Base-by-base conservation (phyloP, 2,797 vertebrate genomes). In the Scleropages formosus region DNA sequence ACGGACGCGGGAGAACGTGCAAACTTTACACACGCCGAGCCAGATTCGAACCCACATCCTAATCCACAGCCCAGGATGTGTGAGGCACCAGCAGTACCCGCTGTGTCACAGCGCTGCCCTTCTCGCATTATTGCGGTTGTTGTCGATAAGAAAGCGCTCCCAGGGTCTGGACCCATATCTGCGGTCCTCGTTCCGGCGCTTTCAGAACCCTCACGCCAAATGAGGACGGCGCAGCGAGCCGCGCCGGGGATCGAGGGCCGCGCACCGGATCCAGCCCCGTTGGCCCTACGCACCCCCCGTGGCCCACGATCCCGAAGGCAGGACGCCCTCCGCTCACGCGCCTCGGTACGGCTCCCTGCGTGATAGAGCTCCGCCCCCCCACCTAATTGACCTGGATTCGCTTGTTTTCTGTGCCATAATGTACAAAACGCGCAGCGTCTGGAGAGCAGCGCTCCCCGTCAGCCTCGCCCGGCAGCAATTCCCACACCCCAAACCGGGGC, bases 331-430 rank as follows among this genome's bases (percentile, higher is more conserved):
- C 82, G 74, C 87, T 87, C 89, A 87, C 81, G 49, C 60, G 72
- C 11, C 10, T n/a, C 0, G 26, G 84, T 46, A 26, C 62, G 78
- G 81, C 56, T 20, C 8, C 69, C 75, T 73, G 75, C 84, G n/a
- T n/a, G n/a, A n/a, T n/a, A n/a, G n/a, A n/a, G n/a, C n/a, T n/a
- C 82, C 78, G 78, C 84, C 81, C 82, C 86, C 85, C 60, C 81
- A 85, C 91, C 87, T 89, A 89, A 91, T 89, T 92, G 90, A 90
- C 90, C 91, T 91, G 90, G 87, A 91, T 92, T 88, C 88, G 88
- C 89, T 88, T 84, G 85, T 87, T 88, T 85, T 85, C 86, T 87
- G 87, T 81, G 84, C 88, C 85, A 87, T 88, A 88, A 90, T 85
- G 85, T 90, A 90, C 60, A 89, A 86, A 84, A 84, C 53, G 73